Evolutionary conservation across 1,140 invertebrate species (phyloP).

Genomic region (Rhopalosiphum maidis): DNA sequence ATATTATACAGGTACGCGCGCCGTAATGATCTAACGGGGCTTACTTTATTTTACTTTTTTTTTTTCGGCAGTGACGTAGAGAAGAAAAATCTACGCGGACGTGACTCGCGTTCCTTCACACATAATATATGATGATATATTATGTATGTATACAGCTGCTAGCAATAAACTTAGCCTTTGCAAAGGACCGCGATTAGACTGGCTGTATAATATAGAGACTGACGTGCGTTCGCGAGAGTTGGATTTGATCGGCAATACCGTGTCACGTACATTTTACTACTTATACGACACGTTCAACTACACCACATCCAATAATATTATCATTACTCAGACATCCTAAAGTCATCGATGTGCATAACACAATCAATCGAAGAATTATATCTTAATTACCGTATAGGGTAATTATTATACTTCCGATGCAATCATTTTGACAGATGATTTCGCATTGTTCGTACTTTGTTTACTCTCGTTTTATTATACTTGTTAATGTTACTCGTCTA

Average conservation of each 20-base stretch:
- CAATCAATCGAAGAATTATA: not conserved
- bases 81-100: slow-evolving; percentile 1
- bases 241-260: not conserved
- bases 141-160: not conserved
- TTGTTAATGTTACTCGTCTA: not conserved
- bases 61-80: not conserved
- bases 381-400: not conserved
- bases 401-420: not conserved
- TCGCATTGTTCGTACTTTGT: not conserved
- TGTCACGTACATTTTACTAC: too few species aligned
- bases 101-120: not conserved
- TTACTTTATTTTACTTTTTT: not conserved
- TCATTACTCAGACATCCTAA: not conserved
- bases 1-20: not conserved
- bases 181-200: not conserved
- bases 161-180: not conserved
- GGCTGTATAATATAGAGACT: too few species aligned
- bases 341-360: too few species aligned
- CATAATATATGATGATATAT: slow-evolving; percentile 1
- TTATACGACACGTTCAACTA: not conserved
- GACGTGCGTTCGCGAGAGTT: not conserved
- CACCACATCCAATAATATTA: not conserved
- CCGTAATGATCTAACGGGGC: not conserved
- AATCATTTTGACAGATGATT: not conserved
- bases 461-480: not conserved